Percentiles rank a stretch among this genome's conserved stretches.
Evolutionary conservation across 2,113 vertebrate species (phyloP).

Genomic region (Platichthys stellatus): DNA sequence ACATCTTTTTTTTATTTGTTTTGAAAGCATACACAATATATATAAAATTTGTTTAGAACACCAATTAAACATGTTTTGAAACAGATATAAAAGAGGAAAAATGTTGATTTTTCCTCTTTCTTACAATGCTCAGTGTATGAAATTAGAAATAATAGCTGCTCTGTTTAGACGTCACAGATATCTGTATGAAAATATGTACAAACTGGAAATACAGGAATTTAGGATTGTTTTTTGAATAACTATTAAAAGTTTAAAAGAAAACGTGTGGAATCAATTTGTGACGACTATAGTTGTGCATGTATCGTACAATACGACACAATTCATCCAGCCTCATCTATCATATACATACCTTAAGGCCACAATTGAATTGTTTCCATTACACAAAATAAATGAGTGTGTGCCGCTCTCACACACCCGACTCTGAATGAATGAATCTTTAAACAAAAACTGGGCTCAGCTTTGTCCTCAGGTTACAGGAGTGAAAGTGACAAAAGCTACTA

Average conservation of each 20-base stretch:
- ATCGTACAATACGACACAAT: not conserved
- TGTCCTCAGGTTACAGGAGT: not conserved
- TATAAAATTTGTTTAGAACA: not conserved
- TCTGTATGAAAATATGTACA: not conserved
- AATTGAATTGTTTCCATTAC: not conserved
- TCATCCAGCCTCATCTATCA: not conserved
- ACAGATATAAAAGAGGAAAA: not conserved
- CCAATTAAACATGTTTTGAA: not conserved
- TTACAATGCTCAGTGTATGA: no score
- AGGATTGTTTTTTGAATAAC: not conserved
- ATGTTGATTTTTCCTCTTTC: not conserved
- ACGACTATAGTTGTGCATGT: not conserved
- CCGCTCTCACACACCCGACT: not conserved
- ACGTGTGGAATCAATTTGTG: not conserved
- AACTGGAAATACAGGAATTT: not conserved
- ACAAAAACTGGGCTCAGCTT: not conserved
- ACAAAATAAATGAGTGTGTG: not conserved
- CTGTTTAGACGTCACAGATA: not conserved
- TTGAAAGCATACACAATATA: not conserved
- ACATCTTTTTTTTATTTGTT: not conserved
- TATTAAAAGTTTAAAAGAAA: conserved; percentile 7
- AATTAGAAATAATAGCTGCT: not conserved
- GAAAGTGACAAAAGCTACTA: not conserved
- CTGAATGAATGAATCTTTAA: not conserved
- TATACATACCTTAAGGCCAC: not conserved